Evolutionary conservation across 2,888 invertebrate species (phyloP), one percentile per base, ranked within the genome.

Genomic region (Tinea trinotella): DNA sequence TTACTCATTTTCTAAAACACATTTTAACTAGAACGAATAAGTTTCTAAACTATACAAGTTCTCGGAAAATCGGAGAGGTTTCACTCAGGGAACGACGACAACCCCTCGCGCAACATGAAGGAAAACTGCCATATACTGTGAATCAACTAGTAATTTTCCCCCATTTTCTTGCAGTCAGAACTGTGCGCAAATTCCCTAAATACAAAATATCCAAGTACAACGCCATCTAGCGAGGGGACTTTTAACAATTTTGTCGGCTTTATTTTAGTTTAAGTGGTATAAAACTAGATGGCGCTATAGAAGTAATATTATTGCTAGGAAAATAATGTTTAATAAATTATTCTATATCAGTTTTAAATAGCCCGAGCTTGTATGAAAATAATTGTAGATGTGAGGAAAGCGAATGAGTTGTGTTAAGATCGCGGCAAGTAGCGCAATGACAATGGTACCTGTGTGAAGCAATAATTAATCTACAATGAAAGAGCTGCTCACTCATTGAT

Each of bases 161-260:
- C 6, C n/a, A 15, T 40, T 40, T 40, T 15, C 30, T 4, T 30
- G 30, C n/a, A 30, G 7, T 7, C 30, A 7, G 12, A 6, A 6
- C n/a, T 64, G 66, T 74, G 76, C 77, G 76, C 76, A 76, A 79
- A 76, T 74, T 77, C 75, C 70, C 69, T 64, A 70, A 30, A 60
- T 58, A 61, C 61, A 62, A 62, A 56, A 57, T 60, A 59, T 48
- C 44, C 17, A 13, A 3, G 7, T 54, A 56, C 24, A 67, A 56
- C 48, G 73, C 57, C 73, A 69, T 72, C 80, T 78, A 1, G 40
- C 40, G 62, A 56, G 57, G 57, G 57, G 59, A 24, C 9, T 24
- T 24, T 7, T 24, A 24, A 24, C 5, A 24, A 7, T 24, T 7
- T 24, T 24, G 24, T 24, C n/a, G 9, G 24, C 24, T 24, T 5